These are phyloP conservation scores for Cerastis rubricosa DNA, from an alignment of 2,888 invertebrate species.

Conservation along the genomic window DNA sequence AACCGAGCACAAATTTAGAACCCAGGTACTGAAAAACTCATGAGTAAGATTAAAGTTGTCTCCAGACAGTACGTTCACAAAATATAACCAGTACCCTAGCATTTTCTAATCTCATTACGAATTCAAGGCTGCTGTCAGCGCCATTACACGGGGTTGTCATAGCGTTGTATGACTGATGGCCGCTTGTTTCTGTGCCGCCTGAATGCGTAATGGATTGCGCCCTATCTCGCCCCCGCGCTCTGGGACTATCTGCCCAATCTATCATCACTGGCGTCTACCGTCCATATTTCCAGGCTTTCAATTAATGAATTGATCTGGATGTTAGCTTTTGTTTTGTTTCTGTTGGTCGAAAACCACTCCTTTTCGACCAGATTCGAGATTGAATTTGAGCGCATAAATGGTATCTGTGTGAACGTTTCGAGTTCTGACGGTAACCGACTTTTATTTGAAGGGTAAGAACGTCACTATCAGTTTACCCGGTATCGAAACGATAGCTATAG, in stretches of 20 bases:
- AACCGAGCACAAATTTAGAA: background rate
- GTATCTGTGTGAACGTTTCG: background rate
- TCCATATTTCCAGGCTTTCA: conserved; percentile 32
- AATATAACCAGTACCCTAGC: background rate
- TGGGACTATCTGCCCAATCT: conserved; percentile 46
- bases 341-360: background rate
- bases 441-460: conserved; percentile 20
- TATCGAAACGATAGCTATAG: background rate
- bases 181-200: conserved; percentile 36
- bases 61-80: background rate
- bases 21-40: background rate
- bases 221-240: conserved; percentile 39
- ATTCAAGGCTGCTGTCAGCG: conserved; percentile 32
- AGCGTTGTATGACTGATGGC: conserved; percentile 58
- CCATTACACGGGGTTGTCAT: conserved; percentile 43
- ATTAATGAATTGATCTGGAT: conserved; percentile 36
- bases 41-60: too few species aligned
- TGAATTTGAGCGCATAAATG: conserved; percentile 17
- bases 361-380: background rate
- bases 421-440: background rate
- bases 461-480: background rate
- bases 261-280: conserved; percentile 44
- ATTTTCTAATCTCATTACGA: background rate
- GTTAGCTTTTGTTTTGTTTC: conserved; percentile 6
- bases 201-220: conserved; percentile 62